Percentiles rank a stretch among this genome's conserved stretches.
Conservation (phyloP, 2,888 invertebrate genomes). For the Drosophila limbata region DNA sequence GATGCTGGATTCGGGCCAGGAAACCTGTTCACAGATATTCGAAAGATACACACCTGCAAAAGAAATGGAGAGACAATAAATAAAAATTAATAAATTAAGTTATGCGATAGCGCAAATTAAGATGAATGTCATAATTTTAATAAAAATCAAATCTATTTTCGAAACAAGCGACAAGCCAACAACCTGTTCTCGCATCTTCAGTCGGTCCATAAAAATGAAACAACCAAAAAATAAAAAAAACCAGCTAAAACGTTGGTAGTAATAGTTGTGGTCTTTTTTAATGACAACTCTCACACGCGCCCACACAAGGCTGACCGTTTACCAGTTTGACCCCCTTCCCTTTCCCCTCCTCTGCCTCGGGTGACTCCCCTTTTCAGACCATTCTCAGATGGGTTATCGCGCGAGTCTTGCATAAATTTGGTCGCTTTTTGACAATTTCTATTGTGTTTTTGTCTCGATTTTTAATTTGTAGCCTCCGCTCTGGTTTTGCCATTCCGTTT, state of each 20-base stretch:
- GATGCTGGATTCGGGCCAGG: slow-evolving; percentile 29
- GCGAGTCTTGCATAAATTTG: slow-evolving; percentile 72
- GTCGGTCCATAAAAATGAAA: slow-evolving; percentile 12
- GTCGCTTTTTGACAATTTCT: slow-evolving; percentile 66
- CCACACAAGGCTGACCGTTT: slow-evolving; percentile 62
- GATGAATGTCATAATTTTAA: slow-evolving; percentile 83
- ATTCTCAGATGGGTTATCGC: slow-evolving; percentile 69
- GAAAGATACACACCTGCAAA: slow-evolving; percentile 76
- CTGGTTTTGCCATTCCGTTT: slow-evolving; percentile 29
- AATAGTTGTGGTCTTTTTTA: slow-evolving; percentile 33
- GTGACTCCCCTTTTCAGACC: slow-evolving; percentile 21
- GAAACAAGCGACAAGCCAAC: slow-evolving; percentile 29
- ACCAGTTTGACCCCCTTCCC: slow-evolving; percentile 17
- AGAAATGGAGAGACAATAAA: slow-evolving; percentile 35
- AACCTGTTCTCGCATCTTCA: slow-evolving; percentile 53
- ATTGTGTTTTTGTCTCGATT: slow-evolving; percentile 63
- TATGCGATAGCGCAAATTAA: slow-evolving; percentile 77
- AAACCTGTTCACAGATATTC: slow-evolving; percentile 50
- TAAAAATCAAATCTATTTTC: slow-evolving; percentile 79
- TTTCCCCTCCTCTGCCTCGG: not conserved
- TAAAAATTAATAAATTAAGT: slow-evolving; percentile 76
- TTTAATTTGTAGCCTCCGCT: slow-evolving; percentile 56
- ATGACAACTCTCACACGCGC: slow-evolving; percentile 71
- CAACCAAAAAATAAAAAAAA: slow-evolving; percentile 1
- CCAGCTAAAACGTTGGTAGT: slow-evolving; percentile 11